Percentiles rank a stretch among this genome's conserved stretches.
phyloP scores from a whole-genome alignment of 2,888 invertebrate species.

The Agrochola circellaris region DNA sequence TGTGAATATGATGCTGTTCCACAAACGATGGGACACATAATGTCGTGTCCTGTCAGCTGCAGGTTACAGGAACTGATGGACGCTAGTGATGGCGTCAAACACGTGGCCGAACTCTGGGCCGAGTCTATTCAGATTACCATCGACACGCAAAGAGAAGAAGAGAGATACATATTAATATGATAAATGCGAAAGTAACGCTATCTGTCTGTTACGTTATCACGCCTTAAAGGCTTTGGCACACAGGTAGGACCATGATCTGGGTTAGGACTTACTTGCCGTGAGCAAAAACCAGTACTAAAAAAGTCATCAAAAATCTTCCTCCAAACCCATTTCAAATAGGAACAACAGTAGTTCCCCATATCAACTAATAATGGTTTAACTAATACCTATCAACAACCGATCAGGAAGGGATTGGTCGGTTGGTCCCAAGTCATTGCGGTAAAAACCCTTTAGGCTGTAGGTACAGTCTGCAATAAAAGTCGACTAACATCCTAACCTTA shows the following conservation, averaged over 20 bases:
- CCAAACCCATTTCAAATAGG: neutral
- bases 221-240: neutral
- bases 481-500: too few species aligned
- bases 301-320: neutral
- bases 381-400: constrained; percentile 24
- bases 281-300: neutral
- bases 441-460: constrained; percentile 3
- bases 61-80: too few species aligned
- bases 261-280: neutral
- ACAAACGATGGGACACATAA: too few species aligned
- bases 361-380: constrained; percentile 25
- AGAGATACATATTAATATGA: neutral
- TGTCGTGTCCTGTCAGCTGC: too few species aligned
- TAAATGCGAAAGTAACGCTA: neutral
- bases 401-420: constrained; percentile 17
- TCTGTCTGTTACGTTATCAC: neutral
- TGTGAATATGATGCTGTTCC: too few species aligned
- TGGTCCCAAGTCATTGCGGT: constrained; percentile 14
- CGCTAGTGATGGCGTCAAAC: too few species aligned
- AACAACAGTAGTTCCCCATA: neutral
- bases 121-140: too few species aligned
- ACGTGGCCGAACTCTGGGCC: too few species aligned
- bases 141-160: too few species aligned
- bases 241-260: neutral
- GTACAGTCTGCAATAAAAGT: neutral